Conservation (phyloP, 2,113 vertebrate genomes). For the Rhodinocichla rosea region DNA sequence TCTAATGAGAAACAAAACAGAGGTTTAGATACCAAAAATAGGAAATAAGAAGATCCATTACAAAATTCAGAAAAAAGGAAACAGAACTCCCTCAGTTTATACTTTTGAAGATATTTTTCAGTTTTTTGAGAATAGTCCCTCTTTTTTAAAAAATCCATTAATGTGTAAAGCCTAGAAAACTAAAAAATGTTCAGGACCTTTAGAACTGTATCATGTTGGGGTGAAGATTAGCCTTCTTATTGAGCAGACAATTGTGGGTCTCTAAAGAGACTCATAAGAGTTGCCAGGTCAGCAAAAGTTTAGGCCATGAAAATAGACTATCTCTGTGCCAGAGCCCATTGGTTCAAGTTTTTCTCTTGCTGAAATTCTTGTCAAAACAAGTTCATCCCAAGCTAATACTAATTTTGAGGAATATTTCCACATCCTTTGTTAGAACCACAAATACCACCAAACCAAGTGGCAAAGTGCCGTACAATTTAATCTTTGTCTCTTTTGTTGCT, state of each 20-base stretch:
- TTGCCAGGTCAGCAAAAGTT: background rate
- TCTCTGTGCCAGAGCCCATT: background rate
- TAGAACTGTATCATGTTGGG: background rate
- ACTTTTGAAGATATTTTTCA: background rate
- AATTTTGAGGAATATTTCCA: background rate
- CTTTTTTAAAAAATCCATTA: background rate
- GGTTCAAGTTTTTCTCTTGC: background rate
- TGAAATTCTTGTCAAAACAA: background rate
- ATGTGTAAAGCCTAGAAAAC: background rate
- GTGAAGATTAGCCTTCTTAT: background rate
- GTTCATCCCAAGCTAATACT: background rate
- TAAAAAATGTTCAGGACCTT: background rate
- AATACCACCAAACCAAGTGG: background rate
- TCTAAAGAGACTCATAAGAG: background rate
- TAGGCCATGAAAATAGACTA: fast-evolving
- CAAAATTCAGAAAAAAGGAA: background rate
- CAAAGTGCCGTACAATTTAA: background rate
- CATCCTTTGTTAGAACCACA: background rate
- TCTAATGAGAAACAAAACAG: background rate
- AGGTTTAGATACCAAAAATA: background rate
- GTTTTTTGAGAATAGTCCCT: background rate
- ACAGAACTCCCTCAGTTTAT: background rate
- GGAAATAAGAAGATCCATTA: background rate
- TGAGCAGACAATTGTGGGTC: background rate
- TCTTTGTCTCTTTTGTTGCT: background rate